Conservation (phyloP, 37 sponge, comb jelly and placozoan genomes). For the Oscarella lobularis region DNA sequence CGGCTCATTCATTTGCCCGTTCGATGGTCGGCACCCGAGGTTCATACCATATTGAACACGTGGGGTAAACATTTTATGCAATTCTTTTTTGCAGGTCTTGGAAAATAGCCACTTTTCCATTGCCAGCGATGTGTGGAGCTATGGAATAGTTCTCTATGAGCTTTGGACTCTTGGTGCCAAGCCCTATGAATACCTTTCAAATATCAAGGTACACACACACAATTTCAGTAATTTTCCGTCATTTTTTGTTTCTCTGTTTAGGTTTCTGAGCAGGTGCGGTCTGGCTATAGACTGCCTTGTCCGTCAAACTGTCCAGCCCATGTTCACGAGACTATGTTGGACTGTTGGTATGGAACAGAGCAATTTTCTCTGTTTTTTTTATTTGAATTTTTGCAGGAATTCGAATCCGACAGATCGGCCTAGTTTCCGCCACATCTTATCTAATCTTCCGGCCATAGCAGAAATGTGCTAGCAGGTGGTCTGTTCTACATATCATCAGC, state of each 20-base stretch:
- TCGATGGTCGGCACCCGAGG: slow-evolving; percentile 1
- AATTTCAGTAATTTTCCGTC: too few species aligned
- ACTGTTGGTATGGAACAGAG: background rate
- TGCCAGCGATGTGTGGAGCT: background rate
- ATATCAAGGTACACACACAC: background rate
- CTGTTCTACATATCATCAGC: too few species aligned
- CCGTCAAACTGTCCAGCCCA: background rate
- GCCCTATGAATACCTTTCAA: background rate
- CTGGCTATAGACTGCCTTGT: background rate
- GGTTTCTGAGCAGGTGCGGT: background rate
- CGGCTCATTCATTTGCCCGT: background rate
- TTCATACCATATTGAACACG: too few species aligned
- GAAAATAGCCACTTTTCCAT: background rate
- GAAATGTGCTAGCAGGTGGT: too few species aligned
- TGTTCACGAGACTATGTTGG: background rate
- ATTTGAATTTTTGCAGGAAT: too few species aligned
- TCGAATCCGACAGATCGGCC: background rate
- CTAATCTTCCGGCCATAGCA: background rate
- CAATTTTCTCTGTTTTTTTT: too few species aligned
- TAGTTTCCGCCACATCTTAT: background rate
- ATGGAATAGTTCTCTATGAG: background rate
- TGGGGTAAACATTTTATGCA: too few species aligned
- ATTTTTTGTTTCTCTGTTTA: too few species aligned
- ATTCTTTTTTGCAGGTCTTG: too few species aligned
- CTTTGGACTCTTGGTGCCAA: background rate